Evolutionary conservation across 2,113 vertebrate species (phyloP).

Genomic region (Gymnorhina tibicen): DNA sequence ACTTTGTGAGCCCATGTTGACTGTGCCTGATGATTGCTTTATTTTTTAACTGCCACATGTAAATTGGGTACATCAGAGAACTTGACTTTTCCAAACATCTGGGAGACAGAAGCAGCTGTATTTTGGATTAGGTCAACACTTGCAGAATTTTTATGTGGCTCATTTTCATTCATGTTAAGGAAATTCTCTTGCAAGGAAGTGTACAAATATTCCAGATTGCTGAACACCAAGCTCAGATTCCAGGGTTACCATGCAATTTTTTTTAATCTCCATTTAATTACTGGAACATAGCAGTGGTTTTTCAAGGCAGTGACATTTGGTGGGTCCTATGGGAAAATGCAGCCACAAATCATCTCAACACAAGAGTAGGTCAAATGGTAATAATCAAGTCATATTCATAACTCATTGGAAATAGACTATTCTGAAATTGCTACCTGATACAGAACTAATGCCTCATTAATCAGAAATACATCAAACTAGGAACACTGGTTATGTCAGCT

Average conservation of each 20-base stretch:
- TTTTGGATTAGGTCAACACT: background rate
- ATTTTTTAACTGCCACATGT: background rate
- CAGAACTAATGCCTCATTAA: conserved; percentile 66
- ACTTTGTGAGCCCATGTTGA: background rate
- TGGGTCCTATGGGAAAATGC: conserved; percentile 11
- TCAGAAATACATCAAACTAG: conserved; percentile 38
- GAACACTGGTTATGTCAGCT: conserved; percentile 1
- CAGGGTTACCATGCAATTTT: background rate
- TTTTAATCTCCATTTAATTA: conserved; percentile 43
- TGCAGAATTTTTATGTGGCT: background rate
- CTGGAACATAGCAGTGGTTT: conserved; percentile 8
- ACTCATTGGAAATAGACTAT: conserved; percentile 24
- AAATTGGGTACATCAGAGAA: background rate
- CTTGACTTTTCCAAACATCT: background rate
- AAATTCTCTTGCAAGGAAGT: background rate
- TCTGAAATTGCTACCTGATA: conserved; percentile 61
- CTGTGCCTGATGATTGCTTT: background rate
- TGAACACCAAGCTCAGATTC: background rate
- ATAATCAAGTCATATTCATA: conserved; percentile 51
- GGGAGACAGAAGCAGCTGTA: background rate
- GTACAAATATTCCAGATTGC: background rate
- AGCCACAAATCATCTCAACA: conserved; percentile 49
- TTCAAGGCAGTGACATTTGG: conserved; percentile 36
- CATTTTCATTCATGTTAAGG: background rate
- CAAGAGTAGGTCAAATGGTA: conserved; percentile 29